Evolutionary conservation across 2,113 vertebrate genomes (phyloP).

Genomic region (Thamnaconus septentrionalis): DNA sequence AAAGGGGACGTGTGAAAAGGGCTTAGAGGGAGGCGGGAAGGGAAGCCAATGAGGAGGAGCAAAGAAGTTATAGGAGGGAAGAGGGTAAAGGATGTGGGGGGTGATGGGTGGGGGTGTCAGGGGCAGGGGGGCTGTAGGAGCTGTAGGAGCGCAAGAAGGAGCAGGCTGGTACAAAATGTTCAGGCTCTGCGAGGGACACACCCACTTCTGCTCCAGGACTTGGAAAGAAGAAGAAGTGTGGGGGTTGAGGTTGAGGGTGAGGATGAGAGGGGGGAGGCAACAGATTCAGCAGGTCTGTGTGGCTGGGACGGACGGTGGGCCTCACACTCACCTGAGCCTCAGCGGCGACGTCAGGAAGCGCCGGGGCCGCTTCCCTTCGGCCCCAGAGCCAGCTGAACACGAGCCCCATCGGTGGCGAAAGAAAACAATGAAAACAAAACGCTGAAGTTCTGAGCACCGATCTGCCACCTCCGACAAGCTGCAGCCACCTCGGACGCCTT

Average conservation of each 20-base stretch:
- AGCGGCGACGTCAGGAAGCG: constrained; percentile 11
- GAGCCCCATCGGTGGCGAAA: constrained; percentile 35
- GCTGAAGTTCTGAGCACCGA: neutral
- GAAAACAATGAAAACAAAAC: too few relatives aligned
- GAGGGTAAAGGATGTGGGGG: constrained; percentile 9
- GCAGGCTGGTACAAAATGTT: constrained; percentile 55
- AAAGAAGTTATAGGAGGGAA: constrained; percentile 7
- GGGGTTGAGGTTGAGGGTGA: too few relatives aligned
- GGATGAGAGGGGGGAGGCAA: neutral
- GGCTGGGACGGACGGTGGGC: constrained; percentile 1
- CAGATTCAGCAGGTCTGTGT: constrained; percentile 4
- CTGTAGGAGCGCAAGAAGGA: neutral
- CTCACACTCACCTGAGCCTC: constrained; percentile 47
- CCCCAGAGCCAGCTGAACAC: constrained; percentile 48
- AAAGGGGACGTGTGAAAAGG: neutral
- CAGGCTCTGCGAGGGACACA: constrained; percentile 23
- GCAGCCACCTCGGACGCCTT: neutral
- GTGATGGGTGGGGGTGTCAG: constrained; percentile 5
- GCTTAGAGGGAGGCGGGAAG: neutral
- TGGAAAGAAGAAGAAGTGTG: neutral
- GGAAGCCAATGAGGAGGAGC: neutral
- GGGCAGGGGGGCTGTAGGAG: neutral
- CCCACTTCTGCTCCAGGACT: constrained; percentile 10
- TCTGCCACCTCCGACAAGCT: neutral
- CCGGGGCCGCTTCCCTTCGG: constrained; percentile 11